Percentiles rank a stretch among this genome's conserved stretches.
phyloP scores from a whole-genome alignment of 2,888 invertebrate species.

The Amiota minor region DNA sequence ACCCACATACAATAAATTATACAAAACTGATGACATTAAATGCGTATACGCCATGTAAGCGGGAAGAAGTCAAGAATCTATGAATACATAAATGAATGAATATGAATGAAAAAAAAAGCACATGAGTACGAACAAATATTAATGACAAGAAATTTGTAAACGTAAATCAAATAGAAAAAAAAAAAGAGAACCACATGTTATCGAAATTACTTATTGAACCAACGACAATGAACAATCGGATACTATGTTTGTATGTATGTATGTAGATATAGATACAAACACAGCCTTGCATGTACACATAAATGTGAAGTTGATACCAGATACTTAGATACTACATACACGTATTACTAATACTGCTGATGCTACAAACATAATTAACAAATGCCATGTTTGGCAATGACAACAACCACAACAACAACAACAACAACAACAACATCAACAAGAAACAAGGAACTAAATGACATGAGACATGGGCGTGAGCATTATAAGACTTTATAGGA shows the following conservation, averaged over 20 bases:
- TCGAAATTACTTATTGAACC: slow-evolving; percentile 59
- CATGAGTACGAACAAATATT: slow-evolving; percentile 8
- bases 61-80: slow-evolving; percentile 31
- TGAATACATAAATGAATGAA: slow-evolving; percentile 50
- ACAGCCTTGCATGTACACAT: too few relatives aligned
- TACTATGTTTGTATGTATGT: too few relatives aligned
- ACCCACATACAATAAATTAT: neutral
- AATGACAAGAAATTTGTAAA: slow-evolving; percentile 63
- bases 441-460: slow-evolving; percentile 6
- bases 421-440: neutral
- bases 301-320: too few relatives aligned
- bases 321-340: too few relatives aligned
- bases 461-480: neutral
- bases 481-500: neutral
- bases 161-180: slow-evolving; percentile 59
- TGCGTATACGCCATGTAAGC: slow-evolving; percentile 24
- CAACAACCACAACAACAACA: slow-evolving; percentile 5
- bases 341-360: neutral
- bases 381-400: slow-evolving; percentile 25
- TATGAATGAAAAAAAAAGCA: slow-evolving; percentile 46
- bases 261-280: too few relatives aligned
- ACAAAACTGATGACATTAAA: slow-evolving; percentile 6
- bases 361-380: slow-evolving; percentile 62
- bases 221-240: slow-evolving; percentile 50
- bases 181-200: slow-evolving; percentile 44